Conservation (phyloP, 2,888 invertebrate species). For the Adineta ricciae region DNA sequence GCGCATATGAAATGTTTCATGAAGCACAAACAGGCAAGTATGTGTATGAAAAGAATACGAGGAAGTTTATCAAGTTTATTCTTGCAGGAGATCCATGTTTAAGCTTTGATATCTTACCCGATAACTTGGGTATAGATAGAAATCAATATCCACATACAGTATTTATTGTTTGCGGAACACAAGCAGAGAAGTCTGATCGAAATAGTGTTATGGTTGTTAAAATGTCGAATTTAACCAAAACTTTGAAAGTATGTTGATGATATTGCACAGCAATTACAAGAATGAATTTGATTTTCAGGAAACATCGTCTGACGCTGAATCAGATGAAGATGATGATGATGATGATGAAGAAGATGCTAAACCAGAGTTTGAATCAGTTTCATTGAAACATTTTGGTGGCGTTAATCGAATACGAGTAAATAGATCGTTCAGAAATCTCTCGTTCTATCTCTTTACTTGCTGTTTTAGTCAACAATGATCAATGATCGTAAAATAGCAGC, state of each 20-base stretch:
- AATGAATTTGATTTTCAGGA: conserved; percentile 49
- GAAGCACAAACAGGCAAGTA: conserved; percentile 67
- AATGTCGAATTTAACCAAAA: conserved; percentile 47
- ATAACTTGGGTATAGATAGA: conserved; percentile 55
- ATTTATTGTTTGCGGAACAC: conserved; percentile 60
- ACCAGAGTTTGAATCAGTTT: conserved; percentile 63
- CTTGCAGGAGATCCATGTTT: conserved; percentile 75
- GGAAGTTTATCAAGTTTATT: not conserved
- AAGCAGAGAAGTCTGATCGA: conserved; percentile 59
- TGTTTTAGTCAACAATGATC: conserved; percentile 52
- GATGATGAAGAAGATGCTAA: conserved; percentile 58
- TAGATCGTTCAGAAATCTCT: conserved; percentile 46
- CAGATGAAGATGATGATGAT: conserved; percentile 50
- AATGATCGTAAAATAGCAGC: conserved; percentile 68
- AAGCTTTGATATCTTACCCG: conserved; percentile 81
- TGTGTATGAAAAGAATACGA: not conserved
- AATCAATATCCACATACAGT: conserved; percentile 29
- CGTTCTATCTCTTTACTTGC: not conserved
- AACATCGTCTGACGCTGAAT: conserved; percentile 57
- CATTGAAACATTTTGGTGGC: conserved; percentile 66
- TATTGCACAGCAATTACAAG: no score
- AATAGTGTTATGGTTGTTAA: conserved; percentile 56
- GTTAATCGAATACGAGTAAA: conserved; percentile 78
- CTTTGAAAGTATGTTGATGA: conserved; percentile 45
- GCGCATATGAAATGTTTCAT: conserved; percentile 84